phyloP scores from a whole-genome alignment of 2,888 invertebrate species.

The Lumbricus terrestris region DNA sequence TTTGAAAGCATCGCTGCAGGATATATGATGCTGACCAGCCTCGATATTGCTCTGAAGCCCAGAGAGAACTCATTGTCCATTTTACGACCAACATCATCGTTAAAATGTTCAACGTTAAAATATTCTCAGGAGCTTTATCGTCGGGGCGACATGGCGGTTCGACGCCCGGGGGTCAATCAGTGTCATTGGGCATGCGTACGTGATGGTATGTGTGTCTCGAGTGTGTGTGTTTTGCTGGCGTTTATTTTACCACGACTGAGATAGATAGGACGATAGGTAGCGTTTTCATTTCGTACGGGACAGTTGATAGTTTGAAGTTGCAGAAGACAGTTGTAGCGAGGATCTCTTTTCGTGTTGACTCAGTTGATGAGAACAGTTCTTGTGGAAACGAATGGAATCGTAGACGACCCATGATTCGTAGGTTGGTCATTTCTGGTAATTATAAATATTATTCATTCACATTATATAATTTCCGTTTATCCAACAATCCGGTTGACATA shows the following conservation, averaged over 20 bases:
- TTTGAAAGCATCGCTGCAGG: neutral
- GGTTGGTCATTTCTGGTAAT: neutral
- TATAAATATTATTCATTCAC: neutral
- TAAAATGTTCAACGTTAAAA: too few relatives aligned
- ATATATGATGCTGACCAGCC: neutral
- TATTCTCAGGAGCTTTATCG: neutral
- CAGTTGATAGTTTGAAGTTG: neutral
- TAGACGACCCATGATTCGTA: neutral
- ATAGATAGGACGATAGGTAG: neutral
- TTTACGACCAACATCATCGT: neutral
- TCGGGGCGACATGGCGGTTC: neutral
- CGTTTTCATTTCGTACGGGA: neutral
- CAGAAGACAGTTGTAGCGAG: neutral
- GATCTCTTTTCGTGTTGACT: neutral
- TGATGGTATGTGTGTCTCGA: neutral
- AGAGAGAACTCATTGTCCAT: neutral
- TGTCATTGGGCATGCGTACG: neutral
- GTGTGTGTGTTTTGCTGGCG: neutral
- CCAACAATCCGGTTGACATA: too few relatives aligned
- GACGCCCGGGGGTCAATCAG: neutral
- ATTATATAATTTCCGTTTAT: too few relatives aligned
- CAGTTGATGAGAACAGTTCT: neutral
- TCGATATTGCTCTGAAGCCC: neutral
- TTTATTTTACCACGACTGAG: neutral
- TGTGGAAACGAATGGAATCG: neutral